Evolutionary conservation across 92 coral and sea anemone species (phyloP).

Genomic region (Phenganax stokvisi): DNA sequence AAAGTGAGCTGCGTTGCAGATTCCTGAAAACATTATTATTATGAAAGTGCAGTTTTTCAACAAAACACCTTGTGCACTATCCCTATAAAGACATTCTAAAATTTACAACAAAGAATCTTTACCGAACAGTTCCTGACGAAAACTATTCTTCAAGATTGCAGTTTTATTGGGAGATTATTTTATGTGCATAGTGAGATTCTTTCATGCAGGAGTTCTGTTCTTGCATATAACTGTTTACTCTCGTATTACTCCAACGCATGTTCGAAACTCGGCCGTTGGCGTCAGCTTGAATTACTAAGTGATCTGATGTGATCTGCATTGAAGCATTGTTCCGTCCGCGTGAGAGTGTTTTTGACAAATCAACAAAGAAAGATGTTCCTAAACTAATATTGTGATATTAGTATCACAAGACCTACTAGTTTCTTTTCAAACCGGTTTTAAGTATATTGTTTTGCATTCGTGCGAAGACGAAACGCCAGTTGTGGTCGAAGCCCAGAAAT

Average conservation of each 20-base stretch:
- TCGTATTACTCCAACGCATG: neutral
- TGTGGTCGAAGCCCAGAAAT: neutral
- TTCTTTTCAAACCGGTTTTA: constrained; percentile 4
- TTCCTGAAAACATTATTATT: too few species aligned
- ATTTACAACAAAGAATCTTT: too few species aligned
- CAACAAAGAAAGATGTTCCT: constrained; percentile 5
- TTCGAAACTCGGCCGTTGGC: neutral
- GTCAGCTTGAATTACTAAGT: neutral
- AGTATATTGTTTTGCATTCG: neutral
- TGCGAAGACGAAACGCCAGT: neutral
- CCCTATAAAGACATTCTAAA: too few species aligned
- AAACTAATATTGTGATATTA: constrained; percentile 13
- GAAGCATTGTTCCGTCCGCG: constrained; percentile 14
- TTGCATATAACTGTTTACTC: neutral
- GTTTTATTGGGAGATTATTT: too few species aligned
- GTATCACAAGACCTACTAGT: neutral
- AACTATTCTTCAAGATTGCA: too few species aligned
- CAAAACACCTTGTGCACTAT: too few species aligned
- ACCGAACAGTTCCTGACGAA: too few species aligned
- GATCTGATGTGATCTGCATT: neutral
- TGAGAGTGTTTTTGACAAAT: neutral
- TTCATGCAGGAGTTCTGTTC: neutral
- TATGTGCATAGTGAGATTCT: too few species aligned
- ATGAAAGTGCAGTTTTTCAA: too few species aligned
- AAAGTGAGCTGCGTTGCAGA: too few species aligned